Evolutionary conservation across 2,888 invertebrate species (phyloP).

Genomic region (Drosophila diplacantha): DNA sequence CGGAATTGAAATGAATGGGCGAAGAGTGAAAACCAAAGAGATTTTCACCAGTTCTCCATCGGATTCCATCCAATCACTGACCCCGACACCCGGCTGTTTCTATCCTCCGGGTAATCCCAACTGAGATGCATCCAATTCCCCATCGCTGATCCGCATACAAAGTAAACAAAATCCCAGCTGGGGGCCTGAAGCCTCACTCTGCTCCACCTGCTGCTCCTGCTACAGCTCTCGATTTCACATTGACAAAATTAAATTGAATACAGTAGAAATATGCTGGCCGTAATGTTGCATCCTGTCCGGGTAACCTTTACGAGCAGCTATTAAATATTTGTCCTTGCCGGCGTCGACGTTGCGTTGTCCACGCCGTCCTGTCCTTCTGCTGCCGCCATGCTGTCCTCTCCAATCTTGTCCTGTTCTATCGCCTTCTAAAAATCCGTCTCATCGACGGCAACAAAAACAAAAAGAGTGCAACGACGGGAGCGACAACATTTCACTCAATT

Average conservation of each 20-base stretch:
- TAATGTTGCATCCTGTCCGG: constrained; percentile 53
- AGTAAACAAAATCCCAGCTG: constrained; percentile 40
- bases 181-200: constrained; percentile 2
- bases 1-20: constrained; percentile 15
- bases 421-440: constrained; percentile 62
- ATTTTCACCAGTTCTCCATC: constrained; percentile 9
- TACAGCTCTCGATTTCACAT: constrained; percentile 42
- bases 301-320: constrained; percentile 49
- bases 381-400: constrained; percentile 30
- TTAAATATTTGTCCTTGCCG: constrained; percentile 62
- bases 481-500: constrained; percentile 74
- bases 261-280: constrained; percentile 66
- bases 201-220: constrained; percentile 32
- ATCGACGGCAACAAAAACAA: constrained; percentile 52
- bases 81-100: constrained; percentile 1
- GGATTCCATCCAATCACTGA: constrained; percentile 34
- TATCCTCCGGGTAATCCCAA: constrained; percentile 14
- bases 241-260: constrained; percentile 69
- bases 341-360: constrained; percentile 40
- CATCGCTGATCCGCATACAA: constrained; percentile 35
- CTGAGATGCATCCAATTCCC: constrained; percentile 52
- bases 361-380: constrained; percentile 13
- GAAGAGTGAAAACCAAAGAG: constrained; percentile 10
- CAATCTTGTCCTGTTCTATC: constrained; percentile 37
- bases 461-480: constrained; percentile 38